A percentile compares a stretch with the other conserved stretches of the same genome.
These are phyloP conservation scores for Anser cygnoides DNA, from an alignment of 2,113 vertebrate species.

Conservation along the genomic window DNA sequence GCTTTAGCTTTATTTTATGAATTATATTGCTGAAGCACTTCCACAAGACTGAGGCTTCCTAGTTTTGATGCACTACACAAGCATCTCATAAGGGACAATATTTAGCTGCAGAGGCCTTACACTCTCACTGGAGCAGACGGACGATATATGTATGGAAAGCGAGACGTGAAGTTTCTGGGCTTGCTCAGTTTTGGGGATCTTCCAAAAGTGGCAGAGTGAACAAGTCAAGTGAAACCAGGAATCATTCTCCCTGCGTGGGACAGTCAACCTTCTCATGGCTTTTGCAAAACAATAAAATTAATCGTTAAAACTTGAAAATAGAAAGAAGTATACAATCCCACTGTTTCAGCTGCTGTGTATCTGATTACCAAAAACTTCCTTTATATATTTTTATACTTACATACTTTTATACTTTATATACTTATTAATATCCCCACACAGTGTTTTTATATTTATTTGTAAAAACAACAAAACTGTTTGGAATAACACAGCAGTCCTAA, in stretches of 20 bases:
- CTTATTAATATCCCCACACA: neutral
- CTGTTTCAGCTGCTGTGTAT: neutral
- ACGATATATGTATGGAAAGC: neutral
- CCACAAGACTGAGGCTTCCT: neutral
- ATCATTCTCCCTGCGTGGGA: neutral
- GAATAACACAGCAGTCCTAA: neutral
- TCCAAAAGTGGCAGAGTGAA: neutral
- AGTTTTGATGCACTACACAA: neutral
- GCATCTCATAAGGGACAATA: neutral
- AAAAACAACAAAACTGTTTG: neutral
- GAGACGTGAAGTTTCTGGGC: neutral
- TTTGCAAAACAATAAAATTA: conserved; percentile 19
- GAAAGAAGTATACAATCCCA: neutral
- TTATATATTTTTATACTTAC: neutral
- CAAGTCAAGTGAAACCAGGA: neutral
- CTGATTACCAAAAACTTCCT: neutral
- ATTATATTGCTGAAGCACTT: neutral
- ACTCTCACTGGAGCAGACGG: neutral
- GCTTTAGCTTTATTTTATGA: neutral
- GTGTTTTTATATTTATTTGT: neutral
- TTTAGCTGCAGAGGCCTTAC: neutral
- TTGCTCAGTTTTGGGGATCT: neutral
- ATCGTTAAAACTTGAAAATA: neutral
- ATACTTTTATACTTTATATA: no score
- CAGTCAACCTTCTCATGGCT: neutral